phyloP scores from a whole-genome alignment of 2,113 vertebrate genomes.

The Etheostoma cragini region DNA sequence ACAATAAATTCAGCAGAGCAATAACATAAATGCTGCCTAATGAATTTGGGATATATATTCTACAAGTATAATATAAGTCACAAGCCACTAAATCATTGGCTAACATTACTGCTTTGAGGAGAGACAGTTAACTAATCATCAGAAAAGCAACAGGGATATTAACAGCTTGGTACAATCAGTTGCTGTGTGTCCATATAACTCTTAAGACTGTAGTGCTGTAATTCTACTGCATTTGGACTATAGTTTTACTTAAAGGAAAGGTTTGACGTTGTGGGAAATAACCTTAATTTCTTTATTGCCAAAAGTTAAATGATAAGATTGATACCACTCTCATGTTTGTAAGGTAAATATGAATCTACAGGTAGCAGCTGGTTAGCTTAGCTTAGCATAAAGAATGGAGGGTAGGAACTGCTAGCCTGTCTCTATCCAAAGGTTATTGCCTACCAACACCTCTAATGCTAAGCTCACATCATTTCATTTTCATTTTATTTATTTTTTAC shows the following conservation, averaged over 20 bases:
- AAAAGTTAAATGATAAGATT: neutral
- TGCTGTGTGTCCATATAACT: neutral
- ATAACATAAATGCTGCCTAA: conserved; percentile 15
- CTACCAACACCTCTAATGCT: neutral
- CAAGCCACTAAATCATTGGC: neutral
- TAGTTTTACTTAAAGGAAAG: neutral
- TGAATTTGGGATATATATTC: conserved; percentile 3
- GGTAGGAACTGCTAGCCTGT: neutral
- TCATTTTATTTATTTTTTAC: neutral
- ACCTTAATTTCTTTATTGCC: neutral
- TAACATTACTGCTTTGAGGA: neutral
- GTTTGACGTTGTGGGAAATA: neutral
- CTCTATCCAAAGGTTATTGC: neutral
- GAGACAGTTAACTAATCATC: neutral
- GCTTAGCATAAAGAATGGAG: neutral
- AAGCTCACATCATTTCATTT: neutral
- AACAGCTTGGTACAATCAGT: neutral
- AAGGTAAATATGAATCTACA: neutral
- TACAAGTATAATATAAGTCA: conserved; percentile 1
- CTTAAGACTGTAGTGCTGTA: neutral
- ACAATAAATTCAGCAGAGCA: conserved; percentile 12
- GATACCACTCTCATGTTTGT: neutral
- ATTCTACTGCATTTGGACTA: neutral
- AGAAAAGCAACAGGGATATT: neutral
- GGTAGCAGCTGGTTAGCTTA: neutral